These are phyloP conservation scores for Poeciliopsis prolifica DNA, from an alignment of 2,113 vertebrate species.

Conservation along the genomic window DNA sequence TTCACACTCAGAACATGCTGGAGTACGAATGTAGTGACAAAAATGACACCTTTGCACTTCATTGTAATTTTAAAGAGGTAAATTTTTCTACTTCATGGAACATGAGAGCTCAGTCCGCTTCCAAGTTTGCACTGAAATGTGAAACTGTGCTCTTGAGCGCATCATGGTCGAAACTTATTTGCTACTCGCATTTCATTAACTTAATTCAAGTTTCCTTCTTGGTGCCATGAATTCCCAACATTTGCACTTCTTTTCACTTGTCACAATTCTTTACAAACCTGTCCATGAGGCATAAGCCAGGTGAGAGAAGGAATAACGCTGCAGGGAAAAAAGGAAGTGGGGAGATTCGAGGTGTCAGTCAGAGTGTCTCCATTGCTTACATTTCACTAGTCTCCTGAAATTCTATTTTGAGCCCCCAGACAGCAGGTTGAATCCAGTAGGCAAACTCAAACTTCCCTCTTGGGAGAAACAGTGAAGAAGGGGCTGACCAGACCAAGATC, in stretches of 20 bases:
- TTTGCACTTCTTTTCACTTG: conserved; percentile 59
- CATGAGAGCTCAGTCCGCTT: neutral
- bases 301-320: conserved; percentile 56
- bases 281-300: conserved; percentile 44
- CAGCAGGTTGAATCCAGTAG: conserved; percentile 78
- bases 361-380: conserved; percentile 78
- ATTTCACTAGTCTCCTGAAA: conserved; percentile 80
- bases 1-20: conserved; percentile 23
- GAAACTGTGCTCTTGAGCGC: conserved; percentile 32
- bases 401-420: conserved; percentile 81
- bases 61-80: neutral
- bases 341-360: conserved; percentile 74
- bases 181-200: conserved; percentile 35
- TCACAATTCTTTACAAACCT: conserved; percentile 59
- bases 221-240: conserved; percentile 35
- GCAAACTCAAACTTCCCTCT: conserved; percentile 73
- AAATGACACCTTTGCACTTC: conserved; percentile 16
- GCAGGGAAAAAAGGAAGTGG: conserved; percentile 35
- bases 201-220: conserved; percentile 23
- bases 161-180: conserved; percentile 34
- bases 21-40: conserved; percentile 52
- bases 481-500: conserved; percentile 63
- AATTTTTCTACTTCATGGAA: neutral
- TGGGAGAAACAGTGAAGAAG: conserved; percentile 64
- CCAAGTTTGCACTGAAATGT: neutral